phyloP scores from a whole-genome alignment of 2,113 vertebrate genomes.

The Indicator maculatus region DNA sequence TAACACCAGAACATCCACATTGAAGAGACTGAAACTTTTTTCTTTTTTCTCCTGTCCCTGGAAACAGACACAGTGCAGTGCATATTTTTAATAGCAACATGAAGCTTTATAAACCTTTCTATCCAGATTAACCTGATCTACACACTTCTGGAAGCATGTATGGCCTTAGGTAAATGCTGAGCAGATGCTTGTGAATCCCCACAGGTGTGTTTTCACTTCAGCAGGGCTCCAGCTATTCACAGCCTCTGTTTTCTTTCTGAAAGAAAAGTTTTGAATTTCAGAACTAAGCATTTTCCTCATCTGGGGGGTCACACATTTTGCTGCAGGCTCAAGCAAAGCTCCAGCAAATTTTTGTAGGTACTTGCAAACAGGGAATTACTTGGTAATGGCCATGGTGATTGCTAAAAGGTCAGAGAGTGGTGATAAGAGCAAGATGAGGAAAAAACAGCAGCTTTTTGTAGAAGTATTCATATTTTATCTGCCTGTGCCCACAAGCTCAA shows the following conservation, averaged over 20 bases:
- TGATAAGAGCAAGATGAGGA: neutral
- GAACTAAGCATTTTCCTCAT: neutral
- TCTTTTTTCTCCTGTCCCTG: neutral
- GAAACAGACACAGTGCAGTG: neutral
- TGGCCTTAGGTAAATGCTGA: neutral
- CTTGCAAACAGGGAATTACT: constrained; percentile 26
- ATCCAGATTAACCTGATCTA: neutral
- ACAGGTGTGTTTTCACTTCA: neutral
- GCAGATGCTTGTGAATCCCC: constrained; percentile 15
- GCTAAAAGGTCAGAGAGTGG: neutral
- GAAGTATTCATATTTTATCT: constrained; percentile 21
- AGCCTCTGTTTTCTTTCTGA: neutral
- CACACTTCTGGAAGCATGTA: neutral
- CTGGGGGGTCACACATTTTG: neutral
- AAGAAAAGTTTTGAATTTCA: neutral
- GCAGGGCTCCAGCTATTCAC: neutral
- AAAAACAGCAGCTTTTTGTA: neutral
- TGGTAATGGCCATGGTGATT: constrained; percentile 35
- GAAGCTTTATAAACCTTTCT: neutral
- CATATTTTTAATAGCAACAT: neutral
- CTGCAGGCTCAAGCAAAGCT: neutral
- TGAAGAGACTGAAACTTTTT: neutral
- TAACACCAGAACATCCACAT: neutral
- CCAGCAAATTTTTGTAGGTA: neutral
- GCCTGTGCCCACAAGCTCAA: neutral